phyloP scores from a whole-genome alignment of 2,113 vertebrate species.

The Toxotes chatareus region DNA sequence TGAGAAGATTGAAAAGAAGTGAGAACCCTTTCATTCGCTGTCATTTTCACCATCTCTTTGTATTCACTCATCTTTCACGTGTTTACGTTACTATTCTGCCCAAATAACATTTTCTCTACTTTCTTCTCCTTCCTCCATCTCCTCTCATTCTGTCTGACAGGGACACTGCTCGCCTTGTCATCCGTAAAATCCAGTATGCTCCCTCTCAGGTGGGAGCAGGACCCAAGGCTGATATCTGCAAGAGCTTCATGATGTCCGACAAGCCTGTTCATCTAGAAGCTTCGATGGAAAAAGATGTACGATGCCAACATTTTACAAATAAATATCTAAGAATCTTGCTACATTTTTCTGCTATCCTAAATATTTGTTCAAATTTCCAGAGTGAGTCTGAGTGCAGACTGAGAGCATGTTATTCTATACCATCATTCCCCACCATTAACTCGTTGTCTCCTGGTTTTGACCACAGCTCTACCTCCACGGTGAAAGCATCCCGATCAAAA shows the following conservation, averaged over 20 bases:
- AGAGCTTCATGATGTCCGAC: constrained; percentile 94
- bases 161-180: constrained; percentile 89
- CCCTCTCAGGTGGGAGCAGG: constrained; percentile 77
- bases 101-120: background rate
- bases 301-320: constrained; percentile 1
- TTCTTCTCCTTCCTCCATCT: background rate
- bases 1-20: constrained; percentile 93
- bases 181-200: constrained; percentile 93
- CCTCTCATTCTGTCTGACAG: constrained; percentile 68
- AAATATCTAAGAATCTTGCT: background rate
- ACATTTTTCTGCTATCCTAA: background rate
- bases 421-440: background rate
- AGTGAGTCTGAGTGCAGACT: too few species aligned
- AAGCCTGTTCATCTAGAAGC: constrained; percentile 90
- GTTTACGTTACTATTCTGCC: background rate
- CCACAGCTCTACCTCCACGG: constrained; percentile 90
- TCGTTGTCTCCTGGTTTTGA: constrained; percentile 21
- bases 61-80: background rate
- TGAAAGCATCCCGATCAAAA: constrained; percentile 85
- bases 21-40: constrained; percentile 18
- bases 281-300: constrained; percentile 89
- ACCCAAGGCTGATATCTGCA: constrained; percentile 85
- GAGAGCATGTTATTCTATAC: background rate
- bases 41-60: background rate
- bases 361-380: background rate